Percentiles rank a stretch among this genome's conserved stretches.
Conservation (phyloP, 1,140 invertebrate species). For the Ceratitis capitata region DNA sequence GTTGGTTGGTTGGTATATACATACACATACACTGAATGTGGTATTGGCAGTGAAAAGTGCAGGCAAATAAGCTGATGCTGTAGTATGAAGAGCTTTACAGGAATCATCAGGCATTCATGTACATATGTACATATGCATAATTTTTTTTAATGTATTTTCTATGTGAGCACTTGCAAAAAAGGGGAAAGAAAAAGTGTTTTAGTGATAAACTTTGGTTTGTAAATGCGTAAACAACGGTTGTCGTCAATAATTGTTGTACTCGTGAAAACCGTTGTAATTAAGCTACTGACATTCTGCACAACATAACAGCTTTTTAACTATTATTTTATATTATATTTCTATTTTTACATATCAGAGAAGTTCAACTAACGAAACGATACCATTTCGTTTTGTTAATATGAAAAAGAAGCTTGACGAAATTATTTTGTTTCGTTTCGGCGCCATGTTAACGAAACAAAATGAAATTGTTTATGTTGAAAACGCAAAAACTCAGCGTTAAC, state of each 20-base stretch:
- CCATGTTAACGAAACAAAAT: too few species aligned
- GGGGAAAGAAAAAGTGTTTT: neutral
- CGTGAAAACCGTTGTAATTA: neutral
- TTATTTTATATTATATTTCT: neutral
- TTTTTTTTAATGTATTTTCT: neutral
- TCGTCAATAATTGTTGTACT: neutral
- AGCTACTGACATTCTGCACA: neutral
- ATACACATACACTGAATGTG: neutral
- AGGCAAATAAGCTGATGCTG: neutral
- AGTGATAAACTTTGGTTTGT: neutral
- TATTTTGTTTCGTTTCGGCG: too few species aligned
- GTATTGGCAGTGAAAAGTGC: constrained; percentile 15
- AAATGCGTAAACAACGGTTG: too few species aligned
- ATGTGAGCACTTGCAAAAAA: neutral
- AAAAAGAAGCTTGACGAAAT: too few species aligned
- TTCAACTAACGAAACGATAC: too few species aligned
- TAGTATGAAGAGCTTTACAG: neutral
- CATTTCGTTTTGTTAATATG: too few species aligned
- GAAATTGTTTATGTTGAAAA: neutral
- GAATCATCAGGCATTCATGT: too few species aligned
- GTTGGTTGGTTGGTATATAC: neutral
- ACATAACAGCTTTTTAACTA: constrained; percentile 1
- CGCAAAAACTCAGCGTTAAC: neutral
- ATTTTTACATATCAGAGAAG: too few species aligned
- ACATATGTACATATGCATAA: neutral